Conservation (phyloP, 2,888 invertebrate species). For the Trachelus tabidus region DNA sequence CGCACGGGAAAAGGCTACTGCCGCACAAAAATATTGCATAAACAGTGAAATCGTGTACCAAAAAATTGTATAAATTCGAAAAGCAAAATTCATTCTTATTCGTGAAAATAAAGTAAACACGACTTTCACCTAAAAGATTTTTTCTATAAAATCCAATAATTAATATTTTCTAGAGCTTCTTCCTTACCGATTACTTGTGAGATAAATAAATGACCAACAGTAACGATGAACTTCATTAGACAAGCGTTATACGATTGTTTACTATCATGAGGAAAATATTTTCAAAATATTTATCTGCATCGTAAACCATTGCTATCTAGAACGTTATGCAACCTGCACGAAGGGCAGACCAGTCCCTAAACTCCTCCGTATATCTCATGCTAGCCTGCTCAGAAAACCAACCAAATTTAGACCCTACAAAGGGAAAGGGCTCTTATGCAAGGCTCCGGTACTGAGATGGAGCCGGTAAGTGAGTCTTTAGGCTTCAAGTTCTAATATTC, state of each 20-base stretch:
- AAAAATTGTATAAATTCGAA: not conserved
- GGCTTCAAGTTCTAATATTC: not conserved
- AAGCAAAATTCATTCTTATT: not conserved
- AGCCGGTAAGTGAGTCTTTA: not conserved
- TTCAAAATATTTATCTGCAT: not conserved
- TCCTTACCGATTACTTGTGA: not conserved
- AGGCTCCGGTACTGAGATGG: not conserved
- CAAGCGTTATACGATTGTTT: not conserved
- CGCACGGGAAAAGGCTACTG: not conserved
- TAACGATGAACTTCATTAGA: not conserved
- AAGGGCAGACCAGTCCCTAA: conserved; percentile 14
- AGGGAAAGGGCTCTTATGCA: conserved; percentile 35
- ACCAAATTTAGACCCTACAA: conserved; percentile 49
- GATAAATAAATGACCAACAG: not conserved
- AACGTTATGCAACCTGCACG: conserved; percentile 7
- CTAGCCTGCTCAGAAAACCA: conserved; percentile 54
- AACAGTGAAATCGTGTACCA: not conserved
- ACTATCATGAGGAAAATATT: not conserved
- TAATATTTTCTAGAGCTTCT: not conserved
- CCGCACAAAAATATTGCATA: not conserved
- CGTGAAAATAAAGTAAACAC: not conserved
- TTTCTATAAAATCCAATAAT: not conserved
- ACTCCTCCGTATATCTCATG: conserved; percentile 28
- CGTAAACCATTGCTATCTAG: not conserved
- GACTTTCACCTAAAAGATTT: not conserved